phyloP scores from a whole-genome alignment of 1,140 invertebrate species.

The Zaprionus vittiger region DNA sequence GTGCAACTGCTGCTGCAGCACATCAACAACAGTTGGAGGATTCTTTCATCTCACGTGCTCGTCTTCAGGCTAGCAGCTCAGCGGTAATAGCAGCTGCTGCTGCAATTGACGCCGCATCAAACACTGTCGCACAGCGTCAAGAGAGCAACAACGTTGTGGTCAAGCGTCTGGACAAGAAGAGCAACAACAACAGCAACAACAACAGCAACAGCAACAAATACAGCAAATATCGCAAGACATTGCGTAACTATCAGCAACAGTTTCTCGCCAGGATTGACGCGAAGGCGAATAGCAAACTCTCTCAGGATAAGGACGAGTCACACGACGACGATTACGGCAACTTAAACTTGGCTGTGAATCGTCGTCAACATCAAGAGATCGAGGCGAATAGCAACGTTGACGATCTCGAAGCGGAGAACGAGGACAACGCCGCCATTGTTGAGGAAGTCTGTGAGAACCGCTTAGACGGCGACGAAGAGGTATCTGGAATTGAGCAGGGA shows the following conservation, averaged over 20 bases:
- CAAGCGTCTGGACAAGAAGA: slow-evolving; percentile 31
- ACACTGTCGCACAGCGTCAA: not conserved
- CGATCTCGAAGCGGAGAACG: not conserved
- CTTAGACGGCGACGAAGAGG: not conserved
- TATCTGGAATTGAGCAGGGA: not conserved
- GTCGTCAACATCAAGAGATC: slow-evolving; percentile 13
- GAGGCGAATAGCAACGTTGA: slow-evolving; percentile 15
- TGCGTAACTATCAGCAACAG: slow-evolving; percentile 59
- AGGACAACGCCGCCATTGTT: not conserved
- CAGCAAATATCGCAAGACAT: slow-evolving; percentile 62
- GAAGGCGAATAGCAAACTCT: slow-evolving; percentile 12
- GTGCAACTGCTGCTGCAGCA: slow-evolving; percentile 5
- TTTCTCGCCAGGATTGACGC: slow-evolving; percentile 34
- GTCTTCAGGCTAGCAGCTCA: slow-evolving; percentile 49
- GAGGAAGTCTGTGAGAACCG: slow-evolving; percentile 1
- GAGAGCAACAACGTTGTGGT: slow-evolving; percentile 12
- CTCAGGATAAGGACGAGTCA: slow-evolving; percentile 29
- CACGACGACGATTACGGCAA: slow-evolving; percentile 13
- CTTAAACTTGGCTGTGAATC: slow-evolving; percentile 5
- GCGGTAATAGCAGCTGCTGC: slow-evolving; percentile 53
- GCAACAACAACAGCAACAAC: slow-evolving; percentile 15
- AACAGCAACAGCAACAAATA: slow-evolving; percentile 43
- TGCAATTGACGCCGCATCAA: slow-evolving; percentile 49
- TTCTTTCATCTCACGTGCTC: slow-evolving; percentile 18
- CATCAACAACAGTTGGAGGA: slow-evolving; percentile 23